Base-by-base conservation (phyloP, 2,113 vertebrate species). In the Rhinopithecus roxellana region DNA sequence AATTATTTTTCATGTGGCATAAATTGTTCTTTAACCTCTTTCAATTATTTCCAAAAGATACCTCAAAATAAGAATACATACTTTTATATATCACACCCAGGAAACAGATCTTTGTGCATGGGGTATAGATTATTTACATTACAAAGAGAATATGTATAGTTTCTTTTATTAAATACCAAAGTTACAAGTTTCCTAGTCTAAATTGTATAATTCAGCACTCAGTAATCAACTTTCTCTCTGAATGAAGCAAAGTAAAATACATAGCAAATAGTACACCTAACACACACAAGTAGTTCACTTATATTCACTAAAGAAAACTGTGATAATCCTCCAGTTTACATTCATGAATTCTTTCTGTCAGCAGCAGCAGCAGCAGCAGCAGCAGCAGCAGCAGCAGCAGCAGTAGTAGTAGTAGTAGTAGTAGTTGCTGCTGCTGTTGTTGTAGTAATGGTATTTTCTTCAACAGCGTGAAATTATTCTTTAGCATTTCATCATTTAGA, bases 31-130 rank as follows among this genome's bases (percentile, higher is more conserved):
- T 96, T 97, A 91, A 96, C 96, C 92, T 92, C 91, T 97, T 98
- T 98, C 90, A 97, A 98, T 97, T 97, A 97, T 97, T 98, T 98
- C 89, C 96, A 98, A 98, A 97, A 97, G 98, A 98, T 79, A 98
- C 72, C 96, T 98, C 95, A 98, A 98, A 98, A 93, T 74, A 96
- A 96, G 97, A 97, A 98, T 95, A 97, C 92, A 94, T 97, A 98
- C 74, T 95, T 97, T 97, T 95, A 97, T 30, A 97, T 75, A 97
- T 45, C 86, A 97, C 50, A 96, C 75, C 88, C 78, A 74, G 95
- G 86, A 97, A 97, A 97, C 96, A 98, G 93, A 92, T 83, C n/a
- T 97, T 97, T 95, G 83, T 95, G 96, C 35, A 97, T 74, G 85
- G 95, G 74, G 80, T 90, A 98, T 75, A 97, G 84, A 97, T 96